phyloP scores from a whole-genome alignment of 2,113 vertebrate genomes.

The Podocnemis expansa region DNA sequence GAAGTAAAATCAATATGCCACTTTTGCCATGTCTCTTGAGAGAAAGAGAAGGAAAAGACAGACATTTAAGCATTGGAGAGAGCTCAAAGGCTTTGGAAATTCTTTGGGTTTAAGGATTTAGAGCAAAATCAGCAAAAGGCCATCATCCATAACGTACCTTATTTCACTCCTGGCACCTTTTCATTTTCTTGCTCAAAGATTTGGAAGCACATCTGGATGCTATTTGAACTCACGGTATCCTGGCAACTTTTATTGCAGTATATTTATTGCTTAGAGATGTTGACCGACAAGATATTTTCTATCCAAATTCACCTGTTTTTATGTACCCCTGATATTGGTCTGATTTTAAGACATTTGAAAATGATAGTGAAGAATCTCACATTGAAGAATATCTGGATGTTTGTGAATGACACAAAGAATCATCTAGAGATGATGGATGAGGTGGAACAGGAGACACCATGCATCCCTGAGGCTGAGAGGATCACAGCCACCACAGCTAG shows the following conservation, averaged over 20 bases:
- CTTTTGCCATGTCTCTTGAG: neutral
- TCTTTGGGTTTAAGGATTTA: neutral
- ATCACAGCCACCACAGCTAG: too few relatives aligned
- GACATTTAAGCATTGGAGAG: rapidly evolving
- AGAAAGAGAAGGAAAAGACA: neutral
- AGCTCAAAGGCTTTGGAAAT: neutral
- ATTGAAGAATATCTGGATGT: neutral
- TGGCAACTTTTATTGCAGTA: neutral
- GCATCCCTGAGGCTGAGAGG: too few relatives aligned
- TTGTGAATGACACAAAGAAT: neutral
- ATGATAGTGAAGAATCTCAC: neutral
- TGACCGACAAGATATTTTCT: neutral
- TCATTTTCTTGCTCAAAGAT: neutral
- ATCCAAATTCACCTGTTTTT: neutral
- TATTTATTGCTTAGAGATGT: neutral
- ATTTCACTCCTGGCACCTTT: neutral
- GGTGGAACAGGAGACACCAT: too few relatives aligned
- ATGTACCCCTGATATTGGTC: neutral
- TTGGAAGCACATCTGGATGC: neutral
- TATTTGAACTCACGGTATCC: neutral
- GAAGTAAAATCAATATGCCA: neutral
- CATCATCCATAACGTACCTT: neutral
- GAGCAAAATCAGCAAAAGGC: neutral
- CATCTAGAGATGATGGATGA: too few relatives aligned
- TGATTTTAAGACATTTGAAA: neutral